Percentiles rank a stretch among this genome's conserved stretches.
These are phyloP conservation scores for Torymus aiolomorphi DNA, from an alignment of 2,888 invertebrate species.

Conservation along the genomic window DNA sequence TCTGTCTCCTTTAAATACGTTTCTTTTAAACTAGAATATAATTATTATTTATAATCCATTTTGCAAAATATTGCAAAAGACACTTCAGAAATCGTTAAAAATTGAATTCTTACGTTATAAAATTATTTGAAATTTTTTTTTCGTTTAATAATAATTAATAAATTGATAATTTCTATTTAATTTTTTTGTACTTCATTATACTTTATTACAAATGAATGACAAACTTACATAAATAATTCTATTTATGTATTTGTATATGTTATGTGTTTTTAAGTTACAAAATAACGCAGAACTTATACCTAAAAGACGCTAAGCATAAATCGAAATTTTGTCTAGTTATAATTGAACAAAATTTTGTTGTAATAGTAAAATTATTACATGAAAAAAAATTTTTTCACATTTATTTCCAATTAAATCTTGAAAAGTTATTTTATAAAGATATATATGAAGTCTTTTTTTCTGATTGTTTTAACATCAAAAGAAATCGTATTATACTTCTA, in stretches of 20 bases:
- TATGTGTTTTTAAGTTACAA: conserved; percentile 61
- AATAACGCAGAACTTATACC: conserved; percentile 72
- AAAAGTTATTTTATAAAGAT: too few relatives aligned
- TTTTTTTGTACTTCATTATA: conserved; percentile 65
- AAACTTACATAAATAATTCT: conserved; percentile 73
- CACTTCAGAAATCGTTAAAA: neutral
- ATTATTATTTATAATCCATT: conserved; percentile 34
- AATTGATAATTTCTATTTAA: conserved; percentile 45
- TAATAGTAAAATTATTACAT: conserved; percentile 7
- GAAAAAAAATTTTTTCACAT: conserved; percentile 16
- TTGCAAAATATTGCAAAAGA: conserved; percentile 26
- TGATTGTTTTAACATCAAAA: conserved; percentile 51
- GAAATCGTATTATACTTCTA: conserved; percentile 39
- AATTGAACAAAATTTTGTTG: neutral
- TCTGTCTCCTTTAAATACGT: conserved; percentile 51
- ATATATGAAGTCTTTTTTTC: neutral
- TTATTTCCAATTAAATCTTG: conserved; percentile 24
- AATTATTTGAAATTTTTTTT: conserved; percentile 30
- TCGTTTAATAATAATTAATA: conserved; percentile 35
- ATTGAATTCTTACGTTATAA: conserved; percentile 29
- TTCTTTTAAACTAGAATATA: conserved; percentile 24
- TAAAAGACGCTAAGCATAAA: conserved; percentile 60
- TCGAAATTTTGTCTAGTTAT: neutral
- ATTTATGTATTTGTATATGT: conserved; percentile 61
- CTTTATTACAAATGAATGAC: conserved; percentile 72